Conservation (phyloP, 1,140 invertebrate species). For the Microplitis demolitor region DNA sequence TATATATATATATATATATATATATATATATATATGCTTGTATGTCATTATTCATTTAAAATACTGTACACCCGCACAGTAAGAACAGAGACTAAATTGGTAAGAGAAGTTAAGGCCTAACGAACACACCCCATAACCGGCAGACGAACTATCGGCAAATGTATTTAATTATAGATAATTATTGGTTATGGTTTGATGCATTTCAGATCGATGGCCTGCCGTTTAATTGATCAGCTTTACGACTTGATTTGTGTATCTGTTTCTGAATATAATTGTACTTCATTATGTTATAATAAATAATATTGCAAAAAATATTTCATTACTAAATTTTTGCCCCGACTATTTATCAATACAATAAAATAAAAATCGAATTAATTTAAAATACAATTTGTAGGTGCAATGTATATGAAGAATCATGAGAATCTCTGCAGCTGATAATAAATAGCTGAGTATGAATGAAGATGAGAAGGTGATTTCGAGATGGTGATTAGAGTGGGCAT, state of each 20-base stretch:
- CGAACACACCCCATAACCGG: conserved; percentile 38
- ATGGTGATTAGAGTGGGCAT: neutral
- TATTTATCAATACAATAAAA: neutral
- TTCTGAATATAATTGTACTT: neutral
- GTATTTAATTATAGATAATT: conserved; percentile 55
- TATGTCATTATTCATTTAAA: neutral
- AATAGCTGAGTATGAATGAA: neutral
- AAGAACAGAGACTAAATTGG: neutral
- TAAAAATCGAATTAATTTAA: no score
- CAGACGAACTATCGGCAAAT: conserved; percentile 35
- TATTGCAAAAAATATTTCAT: no score
- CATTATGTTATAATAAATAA: no score
- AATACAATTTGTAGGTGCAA: neutral
- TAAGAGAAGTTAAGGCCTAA: conserved; percentile 26
- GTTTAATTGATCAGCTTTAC: conserved; percentile 54
- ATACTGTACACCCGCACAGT: neutral
- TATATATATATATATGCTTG: no score
- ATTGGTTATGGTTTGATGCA: conserved; percentile 46
- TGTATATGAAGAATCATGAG: neutral
- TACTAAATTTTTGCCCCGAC: neutral
- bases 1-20: no score
- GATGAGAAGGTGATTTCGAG: neutral
- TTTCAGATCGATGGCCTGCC: conserved; percentile 47
- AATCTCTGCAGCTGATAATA: conserved; percentile 2
- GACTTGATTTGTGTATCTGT: conserved; percentile 53